phyloP scores from a whole-genome alignment of 2,113 vertebrate genomes.

The Scytalopus superciliaris region DNA sequence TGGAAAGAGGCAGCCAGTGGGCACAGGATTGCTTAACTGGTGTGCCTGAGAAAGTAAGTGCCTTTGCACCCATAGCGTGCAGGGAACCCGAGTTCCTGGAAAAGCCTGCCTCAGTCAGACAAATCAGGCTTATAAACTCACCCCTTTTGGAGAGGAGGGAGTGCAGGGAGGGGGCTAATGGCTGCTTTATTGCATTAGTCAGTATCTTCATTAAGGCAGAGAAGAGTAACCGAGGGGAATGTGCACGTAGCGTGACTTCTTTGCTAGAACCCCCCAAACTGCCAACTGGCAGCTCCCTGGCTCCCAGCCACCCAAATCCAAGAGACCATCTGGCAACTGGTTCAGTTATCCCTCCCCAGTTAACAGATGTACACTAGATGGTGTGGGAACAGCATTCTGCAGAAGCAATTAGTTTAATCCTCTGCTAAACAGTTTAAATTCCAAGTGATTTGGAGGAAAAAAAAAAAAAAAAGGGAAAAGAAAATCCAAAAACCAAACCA shows the following conservation, averaged over 20 bases:
- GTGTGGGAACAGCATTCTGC: conserved; percentile 50
- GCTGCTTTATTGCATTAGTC: conserved; percentile 43
- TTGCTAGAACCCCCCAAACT: conserved; percentile 46
- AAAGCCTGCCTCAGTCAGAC: background rate
- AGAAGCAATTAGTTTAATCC: conserved; percentile 70
- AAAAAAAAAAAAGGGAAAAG: background rate
- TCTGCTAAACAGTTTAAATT: conserved; percentile 63
- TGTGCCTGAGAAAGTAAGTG: background rate
- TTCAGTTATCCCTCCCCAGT: conserved; percentile 29
- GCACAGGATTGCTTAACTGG: accelerated
- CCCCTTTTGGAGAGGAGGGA: background rate
- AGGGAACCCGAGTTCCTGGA: background rate
- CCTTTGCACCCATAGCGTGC: background rate
- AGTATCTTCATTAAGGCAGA: conserved; percentile 39
- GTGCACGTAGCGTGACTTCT: conserved; percentile 33
- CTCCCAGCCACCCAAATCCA: conserved; percentile 64
- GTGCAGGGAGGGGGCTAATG: background rate
- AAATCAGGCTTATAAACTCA: conserved; percentile 7
- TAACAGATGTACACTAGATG: conserved; percentile 60
- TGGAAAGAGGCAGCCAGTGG: accelerated
- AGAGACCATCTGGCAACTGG: conserved; percentile 64
- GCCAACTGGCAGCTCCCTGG: conserved; percentile 64
- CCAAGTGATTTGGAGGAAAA: background rate
- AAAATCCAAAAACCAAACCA: background rate
- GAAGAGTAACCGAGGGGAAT: background rate